Evolutionary conservation across 2,113 vertebrate species (phyloP).

Genomic region (Dicentrarchus labrax): DNA sequence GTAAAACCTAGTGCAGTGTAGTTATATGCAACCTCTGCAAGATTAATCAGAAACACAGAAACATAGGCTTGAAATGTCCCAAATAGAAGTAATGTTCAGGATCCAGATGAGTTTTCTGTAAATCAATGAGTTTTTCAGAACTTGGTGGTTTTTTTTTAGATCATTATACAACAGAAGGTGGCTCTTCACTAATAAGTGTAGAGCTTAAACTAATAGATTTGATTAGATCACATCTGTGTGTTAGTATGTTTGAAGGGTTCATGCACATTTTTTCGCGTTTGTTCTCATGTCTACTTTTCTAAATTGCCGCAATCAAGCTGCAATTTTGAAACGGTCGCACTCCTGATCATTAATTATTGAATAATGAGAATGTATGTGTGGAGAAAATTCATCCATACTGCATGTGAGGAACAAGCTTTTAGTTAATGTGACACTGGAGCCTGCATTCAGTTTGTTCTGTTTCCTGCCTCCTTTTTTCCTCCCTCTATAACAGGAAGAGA

Average conservation of each 20-base stretch:
- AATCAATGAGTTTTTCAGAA: background rate
- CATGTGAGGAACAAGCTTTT: background rate
- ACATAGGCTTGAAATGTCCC: no score
- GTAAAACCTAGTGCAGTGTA: background rate
- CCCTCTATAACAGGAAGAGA: background rate
- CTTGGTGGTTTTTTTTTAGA: background rate
- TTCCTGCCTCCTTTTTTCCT: background rate
- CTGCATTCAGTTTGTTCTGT: background rate
- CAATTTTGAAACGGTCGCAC: background rate
- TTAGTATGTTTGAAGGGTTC: background rate
- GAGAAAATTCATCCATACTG: background rate
- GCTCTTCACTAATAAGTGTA: background rate
- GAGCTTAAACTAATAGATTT: background rate
- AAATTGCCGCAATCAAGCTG: constrained; percentile 20
- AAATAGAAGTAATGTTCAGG: background rate
- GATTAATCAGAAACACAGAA: background rate
- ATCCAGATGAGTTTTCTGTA: background rate
- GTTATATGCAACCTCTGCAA: background rate
- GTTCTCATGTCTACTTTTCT: background rate
- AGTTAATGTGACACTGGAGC: background rate
- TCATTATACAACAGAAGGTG: background rate
- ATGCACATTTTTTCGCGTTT: background rate
- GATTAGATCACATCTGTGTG: background rate
- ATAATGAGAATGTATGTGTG: constrained; percentile 2
- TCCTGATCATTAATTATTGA: constrained; percentile 5